phyloP scores from a whole-genome alignment of 2,888 invertebrate species.

The Sphaerophoria taeniata region DNA sequence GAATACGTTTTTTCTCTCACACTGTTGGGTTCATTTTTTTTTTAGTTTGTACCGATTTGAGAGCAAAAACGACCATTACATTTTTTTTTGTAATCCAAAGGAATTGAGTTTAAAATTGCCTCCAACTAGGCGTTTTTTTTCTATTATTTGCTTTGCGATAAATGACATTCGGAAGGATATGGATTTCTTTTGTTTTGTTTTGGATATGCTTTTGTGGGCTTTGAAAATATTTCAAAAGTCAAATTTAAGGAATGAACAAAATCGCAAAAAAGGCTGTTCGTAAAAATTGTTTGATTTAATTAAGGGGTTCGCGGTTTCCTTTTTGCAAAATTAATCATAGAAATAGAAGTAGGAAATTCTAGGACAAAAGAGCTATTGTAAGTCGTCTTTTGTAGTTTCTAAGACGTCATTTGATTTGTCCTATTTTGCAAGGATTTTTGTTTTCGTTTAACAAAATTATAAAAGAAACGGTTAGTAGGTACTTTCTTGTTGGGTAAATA shows the following conservation, averaged over 20 bases:
- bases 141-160: background rate
- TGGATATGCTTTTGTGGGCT: background rate
- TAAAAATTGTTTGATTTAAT: slow-evolving; percentile 44
- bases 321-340: background rate
- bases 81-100: too few species aligned
- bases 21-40: slow-evolving; percentile 43
- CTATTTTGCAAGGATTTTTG: slow-evolving; percentile 1
- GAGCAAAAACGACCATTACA: too few species aligned
- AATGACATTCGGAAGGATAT: slow-evolving; percentile 48
- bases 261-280: slow-evolving; percentile 2
- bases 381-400: background rate
- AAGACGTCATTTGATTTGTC: slow-evolving; percentile 15
- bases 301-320: slow-evolving; percentile 40
- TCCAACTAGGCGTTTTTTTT: slow-evolving; percentile 43
- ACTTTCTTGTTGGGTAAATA: too few species aligned
- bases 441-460: too few species aligned
- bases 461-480: too few species aligned
- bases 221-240: slow-evolving; percentile 19
- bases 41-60: background rate
- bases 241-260: slow-evolving; percentile 8
- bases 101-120: slow-evolving; percentile 70
- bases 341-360: slow-evolving; percentile 3
- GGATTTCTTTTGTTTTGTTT: slow-evolving; percentile 30
- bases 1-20: slow-evolving; percentile 54
- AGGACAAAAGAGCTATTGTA: slow-evolving; percentile 52